Evolutionary conservation across 2,797 vertebrate species (phyloP).

Genomic region (Macroramphosus scolopax): DNA sequence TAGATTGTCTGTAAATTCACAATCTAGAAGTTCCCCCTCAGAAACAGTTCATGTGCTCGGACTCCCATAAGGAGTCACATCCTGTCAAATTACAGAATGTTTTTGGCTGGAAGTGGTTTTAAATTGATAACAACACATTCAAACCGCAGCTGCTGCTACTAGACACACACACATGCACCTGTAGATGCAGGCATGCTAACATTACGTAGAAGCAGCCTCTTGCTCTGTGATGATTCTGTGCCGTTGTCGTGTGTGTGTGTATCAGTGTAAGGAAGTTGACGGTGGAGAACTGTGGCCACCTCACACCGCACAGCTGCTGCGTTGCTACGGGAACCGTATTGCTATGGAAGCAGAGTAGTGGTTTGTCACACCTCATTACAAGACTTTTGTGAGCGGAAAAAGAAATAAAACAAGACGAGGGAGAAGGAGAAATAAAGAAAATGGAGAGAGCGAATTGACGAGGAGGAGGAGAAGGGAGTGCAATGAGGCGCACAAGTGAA

Average conservation of each 20-base stretch:
- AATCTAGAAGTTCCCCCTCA: neutral
- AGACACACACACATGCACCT: too few species aligned
- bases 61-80: too few species aligned
- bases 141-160: too few species aligned
- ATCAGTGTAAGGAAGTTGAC: conserved; percentile 30
- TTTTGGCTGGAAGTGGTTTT: too few species aligned
- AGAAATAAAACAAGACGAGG: conserved; percentile 36
- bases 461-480: conserved; percentile 41
- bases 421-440: too few species aligned
- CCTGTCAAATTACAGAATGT: too few species aligned
- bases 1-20: conserved; percentile 2
- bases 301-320: conserved; percentile 25
- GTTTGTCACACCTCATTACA: conserved; percentile 75
- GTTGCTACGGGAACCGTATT: conserved; percentile 73
- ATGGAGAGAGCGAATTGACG: conserved; percentile 24
- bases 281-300: conserved; percentile 27
- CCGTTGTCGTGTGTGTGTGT: too few species aligned
- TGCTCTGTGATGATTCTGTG: too few species aligned
- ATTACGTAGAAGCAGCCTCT: too few species aligned
- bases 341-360: conserved; percentile 71
- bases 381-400: conserved; percentile 57
- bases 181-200: too few species aligned
- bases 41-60: too few species aligned
- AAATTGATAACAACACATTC: too few species aligned
- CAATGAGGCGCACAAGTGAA: conserved; percentile 41